phyloP scores from a whole-genome alignment of 2,888 invertebrate species.

The Omphaloscelis lunosa region DNA sequence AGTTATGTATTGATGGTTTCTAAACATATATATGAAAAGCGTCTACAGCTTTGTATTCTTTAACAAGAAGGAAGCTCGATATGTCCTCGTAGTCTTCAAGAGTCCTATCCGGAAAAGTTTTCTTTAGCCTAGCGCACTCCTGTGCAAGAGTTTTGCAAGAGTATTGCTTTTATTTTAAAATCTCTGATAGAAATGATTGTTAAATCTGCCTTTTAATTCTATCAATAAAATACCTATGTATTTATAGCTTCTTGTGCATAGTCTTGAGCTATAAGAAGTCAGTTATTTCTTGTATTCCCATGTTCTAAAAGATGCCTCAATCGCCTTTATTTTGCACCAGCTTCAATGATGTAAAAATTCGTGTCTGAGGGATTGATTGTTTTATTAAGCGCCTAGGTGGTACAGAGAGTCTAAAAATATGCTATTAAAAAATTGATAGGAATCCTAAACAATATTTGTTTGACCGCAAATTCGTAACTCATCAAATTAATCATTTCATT shows the following conservation, averaged over 20 bases:
- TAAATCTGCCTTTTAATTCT: not conserved
- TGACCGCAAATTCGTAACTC: not conserved
- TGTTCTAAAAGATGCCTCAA: not conserved
- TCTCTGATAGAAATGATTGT: not conserved
- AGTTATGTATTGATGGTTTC: not conserved
- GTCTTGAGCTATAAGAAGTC: not conserved
- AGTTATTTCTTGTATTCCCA: not conserved
- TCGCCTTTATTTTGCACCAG: not conserved
- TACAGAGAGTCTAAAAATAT: not conserved
- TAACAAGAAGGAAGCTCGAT: constrained; percentile 11
- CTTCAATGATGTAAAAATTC: not conserved
- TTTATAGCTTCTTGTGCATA: not conserved
- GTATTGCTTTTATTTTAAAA: constrained; percentile 6
- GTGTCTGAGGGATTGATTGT: not conserved
- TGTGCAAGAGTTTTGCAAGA: not conserved
- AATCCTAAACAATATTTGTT: not conserved
- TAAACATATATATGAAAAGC: not conserved
- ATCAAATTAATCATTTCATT: not conserved
- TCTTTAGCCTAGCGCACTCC: not conserved
- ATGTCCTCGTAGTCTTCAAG: not conserved
- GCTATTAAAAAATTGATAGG: no score
- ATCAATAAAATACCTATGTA: not conserved
- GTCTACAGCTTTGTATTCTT: not conserved
- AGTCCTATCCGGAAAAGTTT: not conserved
- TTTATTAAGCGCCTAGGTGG: not conserved